A percentile compares a stretch with the other conserved stretches of the same genome.
Conservation (phyloP, 2,113 vertebrate genomes). For the Hassar affinis region DNA sequence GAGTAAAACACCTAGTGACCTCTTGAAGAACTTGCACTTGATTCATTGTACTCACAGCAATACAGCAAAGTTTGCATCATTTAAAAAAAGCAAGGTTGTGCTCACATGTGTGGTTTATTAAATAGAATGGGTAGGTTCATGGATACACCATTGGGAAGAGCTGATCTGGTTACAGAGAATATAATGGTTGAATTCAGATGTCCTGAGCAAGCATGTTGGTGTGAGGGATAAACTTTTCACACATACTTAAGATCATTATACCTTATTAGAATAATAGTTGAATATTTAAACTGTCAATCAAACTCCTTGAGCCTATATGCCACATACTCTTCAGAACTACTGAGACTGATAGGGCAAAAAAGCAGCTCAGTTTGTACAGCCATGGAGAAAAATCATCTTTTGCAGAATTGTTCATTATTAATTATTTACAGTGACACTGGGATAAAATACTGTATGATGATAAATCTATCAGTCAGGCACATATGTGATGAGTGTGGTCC, state of each 20-base stretch:
- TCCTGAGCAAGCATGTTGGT: neutral
- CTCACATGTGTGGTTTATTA: neutral
- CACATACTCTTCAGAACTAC: neutral
- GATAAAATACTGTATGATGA: neutral
- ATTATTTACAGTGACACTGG: neutral
- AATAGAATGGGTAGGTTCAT: neutral
- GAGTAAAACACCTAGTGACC: neutral
- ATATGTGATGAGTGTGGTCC: neutral
- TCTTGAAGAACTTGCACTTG: neutral
- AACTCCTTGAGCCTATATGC: neutral
- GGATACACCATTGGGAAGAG: neutral
- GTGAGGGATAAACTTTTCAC: neutral
- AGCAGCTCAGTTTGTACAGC: neutral
- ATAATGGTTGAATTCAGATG: neutral
- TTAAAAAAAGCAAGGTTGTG: neutral
- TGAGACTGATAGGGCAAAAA: neutral
- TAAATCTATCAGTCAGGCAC: neutral
- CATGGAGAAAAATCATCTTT: neutral
- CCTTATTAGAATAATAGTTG: neutral
- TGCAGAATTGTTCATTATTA: neutral
- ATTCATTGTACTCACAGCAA: neutral
- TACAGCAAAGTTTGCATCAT: neutral
- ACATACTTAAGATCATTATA: neutral
- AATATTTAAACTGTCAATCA: neutral
- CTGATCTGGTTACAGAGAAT: neutral